Base-by-base conservation (phyloP, 1,140 invertebrate species). In the Pseudomyrmex concolor region DNA sequence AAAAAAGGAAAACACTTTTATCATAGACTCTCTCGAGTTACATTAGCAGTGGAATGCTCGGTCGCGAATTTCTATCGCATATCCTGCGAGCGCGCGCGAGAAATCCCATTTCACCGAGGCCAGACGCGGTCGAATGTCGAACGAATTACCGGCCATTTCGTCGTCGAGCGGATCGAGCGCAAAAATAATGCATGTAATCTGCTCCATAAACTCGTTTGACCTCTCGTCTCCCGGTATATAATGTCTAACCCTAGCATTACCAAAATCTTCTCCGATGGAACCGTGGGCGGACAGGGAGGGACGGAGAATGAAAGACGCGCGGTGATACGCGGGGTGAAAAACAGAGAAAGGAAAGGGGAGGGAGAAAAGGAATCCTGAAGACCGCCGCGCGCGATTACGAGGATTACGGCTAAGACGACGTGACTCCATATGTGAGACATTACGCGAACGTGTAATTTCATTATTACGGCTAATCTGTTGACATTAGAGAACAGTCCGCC, bases 391-490 rank as follows among this genome's bases (percentile, higher is more conserved):
- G 71, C 88, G 89, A 91, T 91, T 89, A 91, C 86, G 80, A 86
- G 88, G 84, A 90, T 91, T 90, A 87, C 85, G 84, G 83, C 62
- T 34, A 86, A 89, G 81, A 45, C 88, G 88, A 91, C 90, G 91
- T 91, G 91, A 89, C 89, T 90, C 80, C 86, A 74, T 83, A 90
- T 85, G 88, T 84, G 90, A 86, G 90, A 89, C 62, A 77, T 88
- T 88, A 91, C 90, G 73, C 88, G 90, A 93, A 92, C 92, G 86
- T 93, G 93, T 94, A 94, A 94, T 94, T 94, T 94, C 91, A 93
- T 90, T 92, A 94, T 94, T 93, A 94, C 91, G 86, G 90, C 91
- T 93, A 94, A 94, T 94, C 93, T 94, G 93, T 94, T 94, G 93
- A 94, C 93, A 94, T 94, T 94, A 93, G 90, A 89, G 88, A 84